Evolutionary conservation across 2,797 vertebrate genomes (phyloP), one percentile per base, ranked within the genome.

Genomic region (Lepus oiostolus): DNA sequence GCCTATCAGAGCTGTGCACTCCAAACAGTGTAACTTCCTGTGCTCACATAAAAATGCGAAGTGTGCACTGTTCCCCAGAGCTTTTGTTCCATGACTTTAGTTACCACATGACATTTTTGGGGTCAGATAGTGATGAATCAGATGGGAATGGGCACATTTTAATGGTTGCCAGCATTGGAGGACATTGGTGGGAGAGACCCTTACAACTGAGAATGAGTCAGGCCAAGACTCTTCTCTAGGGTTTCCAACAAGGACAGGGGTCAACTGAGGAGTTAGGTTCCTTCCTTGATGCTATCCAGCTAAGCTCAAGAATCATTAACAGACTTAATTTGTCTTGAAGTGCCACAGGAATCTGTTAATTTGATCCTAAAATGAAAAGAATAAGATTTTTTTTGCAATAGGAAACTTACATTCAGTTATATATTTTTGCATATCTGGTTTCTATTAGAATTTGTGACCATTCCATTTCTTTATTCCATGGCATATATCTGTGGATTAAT

Each of bases 321-420:
- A 85, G 38, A 79, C 42, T 68, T 72, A 89, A 90, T 82, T 77
- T 52, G 16, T 30, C 35, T 75, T 19, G 5, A 90, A 70, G 68
- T 79, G 8, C 30, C 67, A 85, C 10, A 22, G 4, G 65, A 75
- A 30, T 21, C 7, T 79, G 35, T 75, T 62, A 72, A 5, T 1
- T 65, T 91, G 76, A 70, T 4, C 65, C 21, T 30, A 10, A 79
- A 42, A 92, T 70, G 16, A 88, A 95, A 88, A 68, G 14, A 89
- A 58, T 71, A 76, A 35, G 10, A 38, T 65, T 80, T 75, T 83
- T 24, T 19, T 91, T 92, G 54, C 19, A 71, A 30, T 28, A 90
- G 38, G 79, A 93, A 93, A 83, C 21, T 89, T 60, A 95, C 94
- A 94, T 70, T 91, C 58, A 93, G 72, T 77, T 83, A 47, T 8